Evolutionary conservation across 2,797 vertebrate species (phyloP).

Genomic region (Malurus splendens): DNA sequence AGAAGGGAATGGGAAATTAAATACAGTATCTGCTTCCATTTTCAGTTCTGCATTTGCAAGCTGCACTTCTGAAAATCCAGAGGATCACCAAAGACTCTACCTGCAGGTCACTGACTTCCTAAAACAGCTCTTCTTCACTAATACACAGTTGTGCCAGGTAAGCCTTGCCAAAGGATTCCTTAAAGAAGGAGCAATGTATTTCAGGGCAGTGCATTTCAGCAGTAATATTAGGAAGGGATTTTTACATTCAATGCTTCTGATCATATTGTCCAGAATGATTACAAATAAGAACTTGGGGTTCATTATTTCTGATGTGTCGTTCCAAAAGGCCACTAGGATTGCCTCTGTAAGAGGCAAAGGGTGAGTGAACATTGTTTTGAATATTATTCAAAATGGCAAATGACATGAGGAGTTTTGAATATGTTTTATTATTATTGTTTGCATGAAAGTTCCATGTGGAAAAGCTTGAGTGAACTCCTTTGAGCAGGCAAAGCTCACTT

Average conservation of each 20-base stretch:
- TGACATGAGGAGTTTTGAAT: not conserved
- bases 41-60: conserved; percentile 44
- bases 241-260: not conserved
- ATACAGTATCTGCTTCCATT: conserved; percentile 6
- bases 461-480: not conserved
- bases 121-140: conserved; percentile 49
- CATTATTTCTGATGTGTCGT: not conserved
- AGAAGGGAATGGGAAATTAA: not conserved
- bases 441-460: not conserved
- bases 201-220: not conserved
- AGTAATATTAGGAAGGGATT: not conserved
- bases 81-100: conserved; percentile 61
- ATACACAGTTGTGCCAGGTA: conserved; percentile 61
- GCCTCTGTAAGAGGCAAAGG: not conserved
- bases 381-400: not conserved
- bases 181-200: not conserved
- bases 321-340: not conserved
- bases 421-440: not conserved
- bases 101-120: conserved; percentile 66
- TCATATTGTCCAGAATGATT: not conserved
- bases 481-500: not conserved
- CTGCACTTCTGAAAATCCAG: conserved; percentile 45
- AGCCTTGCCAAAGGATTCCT: conserved; percentile 5
- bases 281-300: not conserved
- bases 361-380: not conserved